Evolutionary conservation across 2,888 invertebrate species (phyloP).

Genomic region (Tetragonisca angustula): DNA sequence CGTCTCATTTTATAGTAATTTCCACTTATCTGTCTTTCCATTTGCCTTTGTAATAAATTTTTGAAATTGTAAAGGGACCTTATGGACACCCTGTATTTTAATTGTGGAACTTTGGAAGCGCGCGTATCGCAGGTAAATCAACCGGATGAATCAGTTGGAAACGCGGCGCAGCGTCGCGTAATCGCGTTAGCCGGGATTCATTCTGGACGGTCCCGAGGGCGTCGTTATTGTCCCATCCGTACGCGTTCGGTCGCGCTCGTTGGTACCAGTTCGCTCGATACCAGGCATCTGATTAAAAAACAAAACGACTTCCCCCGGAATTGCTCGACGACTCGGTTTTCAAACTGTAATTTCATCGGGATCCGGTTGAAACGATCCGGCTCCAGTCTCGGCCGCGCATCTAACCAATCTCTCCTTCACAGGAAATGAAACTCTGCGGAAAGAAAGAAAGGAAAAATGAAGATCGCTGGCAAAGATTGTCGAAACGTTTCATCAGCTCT

Average conservation of each 20-base stretch:
- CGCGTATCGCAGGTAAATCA: constrained; percentile 79
- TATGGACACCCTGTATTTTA: neutral
- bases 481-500: neutral
- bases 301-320: neutral
- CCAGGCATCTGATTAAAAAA: constrained; percentile 57
- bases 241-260: constrained; percentile 34
- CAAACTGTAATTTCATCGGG: neutral
- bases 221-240: constrained; percentile 75
- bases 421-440: neutral
- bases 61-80: no score
- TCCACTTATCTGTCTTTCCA: no score
- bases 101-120: neutral
- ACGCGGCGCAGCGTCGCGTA: constrained; percentile 72
- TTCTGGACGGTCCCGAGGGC: constrained; percentile 75
- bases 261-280: constrained; percentile 38
- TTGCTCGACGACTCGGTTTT: neutral
- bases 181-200: constrained; percentile 78
- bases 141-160: constrained; percentile 72
- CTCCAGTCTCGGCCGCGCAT: neutral
- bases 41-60: no score
- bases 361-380: neutral
- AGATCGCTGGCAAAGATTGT: neutral
- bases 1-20: no score
- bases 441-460: neutral
- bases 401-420: neutral